These are phyloP conservation scores for Drosophila mimica DNA, from an alignment of 2,888 invertebrate genomes.

Conservation along the genomic window DNA sequence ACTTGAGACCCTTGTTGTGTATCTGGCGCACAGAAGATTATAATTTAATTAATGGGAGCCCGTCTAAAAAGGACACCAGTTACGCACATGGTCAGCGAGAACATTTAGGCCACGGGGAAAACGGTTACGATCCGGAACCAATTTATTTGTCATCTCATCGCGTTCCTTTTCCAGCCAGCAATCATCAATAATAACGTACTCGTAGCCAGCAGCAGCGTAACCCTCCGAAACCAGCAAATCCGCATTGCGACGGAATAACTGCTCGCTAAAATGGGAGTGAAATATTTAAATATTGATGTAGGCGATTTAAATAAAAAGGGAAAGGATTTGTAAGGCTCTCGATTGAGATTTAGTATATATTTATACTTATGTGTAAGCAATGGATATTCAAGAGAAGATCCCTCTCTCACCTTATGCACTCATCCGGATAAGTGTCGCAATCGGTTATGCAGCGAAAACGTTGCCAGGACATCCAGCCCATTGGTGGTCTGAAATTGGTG, in stretches of 20 bases:
- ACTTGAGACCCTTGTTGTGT: constrained; percentile 89
- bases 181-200: constrained; percentile 91
- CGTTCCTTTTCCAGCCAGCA: constrained; percentile 90
- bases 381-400: not conserved
- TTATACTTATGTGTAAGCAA: not conserved
- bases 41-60: not conserved
- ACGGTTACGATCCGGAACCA: constrained; percentile 88
- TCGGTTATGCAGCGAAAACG: constrained; percentile 88
- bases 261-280: constrained; percentile 86
- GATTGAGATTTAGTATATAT: not conserved
- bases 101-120: constrained; percentile 91
- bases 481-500: constrained; percentile 86
- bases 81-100: constrained; percentile 89
- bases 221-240: constrained; percentile 89
- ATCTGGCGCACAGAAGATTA: constrained; percentile 84
- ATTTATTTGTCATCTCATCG: constrained; percentile 86
- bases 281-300: not conserved
- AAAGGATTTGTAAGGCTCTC: not conserved
- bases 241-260: constrained; percentile 87
- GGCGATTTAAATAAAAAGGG: not conserved
- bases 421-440: constrained; percentile 87
- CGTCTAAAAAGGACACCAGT: not conserved
- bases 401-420: constrained; percentile 87
- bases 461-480: constrained; percentile 90
- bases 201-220: constrained; percentile 89